Evolutionary conservation across 2,113 vertebrate genomes (phyloP), one percentile per base, ranked within the genome.

Genomic region (Sula dactylatra): DNA sequence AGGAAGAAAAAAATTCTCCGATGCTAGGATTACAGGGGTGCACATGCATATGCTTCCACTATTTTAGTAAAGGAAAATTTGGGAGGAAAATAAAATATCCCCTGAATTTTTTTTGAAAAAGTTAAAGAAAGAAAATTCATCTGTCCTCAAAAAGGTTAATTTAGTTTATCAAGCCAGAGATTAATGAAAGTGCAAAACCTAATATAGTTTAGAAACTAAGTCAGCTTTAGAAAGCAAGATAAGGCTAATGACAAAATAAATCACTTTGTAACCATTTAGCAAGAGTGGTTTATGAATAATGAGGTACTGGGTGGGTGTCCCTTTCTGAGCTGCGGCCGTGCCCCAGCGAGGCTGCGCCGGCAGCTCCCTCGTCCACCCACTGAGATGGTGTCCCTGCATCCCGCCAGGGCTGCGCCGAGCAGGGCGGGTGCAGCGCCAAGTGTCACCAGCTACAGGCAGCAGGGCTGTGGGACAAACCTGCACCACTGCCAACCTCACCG

Each of bases 181-280:
- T 95, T 82, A 94, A 86, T 83, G 91, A 32, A 90, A 74, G 65
- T 52, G 38, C 65, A 88, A 85, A 87, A 62, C 8, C 40, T 45
- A 89, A 88, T 91, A 82, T 21, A 49, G 65, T 94, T 95, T 58
- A 86, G 92, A 91, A 96, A 95, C 72, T 32, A 93, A 86, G 61
- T 88, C 82, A 54, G 59, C 58, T 97, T 97, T 92, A 93, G 85
- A 86, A 92, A 91, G 69, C 32, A 61, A 91, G 95, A 92, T 96
- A 96, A 96, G 49, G 45, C 64, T 96, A 96, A 96, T 90, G 85
- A 86, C 77, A 88, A 92, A 96, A 94, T 92, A 84, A 95, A 95
- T 96, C 85, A 83, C 62, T 67, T 91, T 55, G 38, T 92, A 88
- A 82, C 61, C 61, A 52, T 93, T 93, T 79, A 72, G 89, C 44